Evolutionary conservation across 53 echinoderm and acorn worm species (phyloP).

Genomic region (Hippasteria phrygiana): DNA sequence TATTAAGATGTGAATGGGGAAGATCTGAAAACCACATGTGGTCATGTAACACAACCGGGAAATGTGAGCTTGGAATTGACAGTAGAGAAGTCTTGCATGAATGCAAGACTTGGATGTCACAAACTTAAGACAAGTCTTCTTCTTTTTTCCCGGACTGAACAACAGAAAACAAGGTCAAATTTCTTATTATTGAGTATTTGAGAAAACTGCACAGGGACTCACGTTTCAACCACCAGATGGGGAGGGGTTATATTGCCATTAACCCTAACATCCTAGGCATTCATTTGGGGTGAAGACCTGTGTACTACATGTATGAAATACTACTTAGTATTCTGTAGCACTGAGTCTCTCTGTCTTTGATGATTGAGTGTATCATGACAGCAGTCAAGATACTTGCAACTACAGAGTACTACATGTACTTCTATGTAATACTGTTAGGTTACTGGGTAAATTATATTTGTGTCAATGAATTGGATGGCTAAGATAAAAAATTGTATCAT

Average conservation of each 20-base stretch:
- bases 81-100: constrained; percentile 8
- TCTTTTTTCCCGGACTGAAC: not conserved
- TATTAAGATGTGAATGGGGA: not conserved
- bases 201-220: not conserved
- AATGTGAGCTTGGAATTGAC: constrained; percentile 14
- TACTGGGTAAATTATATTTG: too few relatives aligned
- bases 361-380: too few relatives aligned
- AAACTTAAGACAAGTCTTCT: not conserved
- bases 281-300: too few relatives aligned
- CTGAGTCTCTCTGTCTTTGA: too few relatives aligned
- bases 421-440: too few relatives aligned
- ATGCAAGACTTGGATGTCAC: constrained; percentile 41
- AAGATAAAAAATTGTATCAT: too few relatives aligned
- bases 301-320: too few relatives aligned
- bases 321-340: too few relatives aligned
- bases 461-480: too few relatives aligned
- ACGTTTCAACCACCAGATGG: constrained; percentile 20
- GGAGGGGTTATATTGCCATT: not conserved
- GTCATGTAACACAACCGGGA: constrained; percentile 40
- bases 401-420: too few relatives aligned
- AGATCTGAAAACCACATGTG: constrained; percentile 45
- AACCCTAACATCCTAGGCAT: too few relatives aligned
- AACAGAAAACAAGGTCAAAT: not conserved
- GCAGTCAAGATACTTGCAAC: too few relatives aligned
- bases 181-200: not conserved